phyloP scores from a whole-genome alignment of 2,888 invertebrate species.

The Conomelus anceps region DNA sequence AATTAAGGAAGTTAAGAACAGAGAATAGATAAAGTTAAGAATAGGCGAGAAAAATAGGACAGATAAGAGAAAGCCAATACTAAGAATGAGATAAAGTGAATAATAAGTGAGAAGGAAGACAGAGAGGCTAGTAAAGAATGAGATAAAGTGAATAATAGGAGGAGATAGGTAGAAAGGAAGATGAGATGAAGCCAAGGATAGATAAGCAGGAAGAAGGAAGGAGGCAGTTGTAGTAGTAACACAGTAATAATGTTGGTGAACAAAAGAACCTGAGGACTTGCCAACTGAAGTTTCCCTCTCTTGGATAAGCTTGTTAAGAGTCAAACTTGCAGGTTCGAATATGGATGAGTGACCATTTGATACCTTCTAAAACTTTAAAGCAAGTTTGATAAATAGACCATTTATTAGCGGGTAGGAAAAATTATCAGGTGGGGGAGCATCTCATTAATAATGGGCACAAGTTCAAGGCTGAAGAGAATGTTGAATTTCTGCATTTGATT shows the following conservation, averaged over 20 bases:
- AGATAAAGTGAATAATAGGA: too few relatives aligned
- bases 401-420: background rate
- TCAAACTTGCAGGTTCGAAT: background rate
- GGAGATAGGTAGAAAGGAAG: too few relatives aligned
- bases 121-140: too few relatives aligned
- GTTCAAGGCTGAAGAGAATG: too few relatives aligned
- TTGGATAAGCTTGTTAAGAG: background rate
- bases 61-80: too few relatives aligned
- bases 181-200: background rate
- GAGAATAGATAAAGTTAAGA: too few relatives aligned
- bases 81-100: background rate
- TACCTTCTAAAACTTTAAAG: background rate
- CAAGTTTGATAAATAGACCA: too few relatives aligned
- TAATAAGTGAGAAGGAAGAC: background rate
- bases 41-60: background rate
- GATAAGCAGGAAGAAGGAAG: too few relatives aligned
- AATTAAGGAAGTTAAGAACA: too few relatives aligned
- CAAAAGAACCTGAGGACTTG: background rate
- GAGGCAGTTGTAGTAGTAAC: background rate
- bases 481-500: too few relatives aligned
- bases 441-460: too few relatives aligned
- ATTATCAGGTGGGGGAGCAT: too few relatives aligned
- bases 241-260: background rate
- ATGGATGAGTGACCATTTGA: background rate
- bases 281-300: background rate